phyloP scores from a whole-genome alignment of 2,888 invertebrate genomes.

The Norana najaformis region DNA sequence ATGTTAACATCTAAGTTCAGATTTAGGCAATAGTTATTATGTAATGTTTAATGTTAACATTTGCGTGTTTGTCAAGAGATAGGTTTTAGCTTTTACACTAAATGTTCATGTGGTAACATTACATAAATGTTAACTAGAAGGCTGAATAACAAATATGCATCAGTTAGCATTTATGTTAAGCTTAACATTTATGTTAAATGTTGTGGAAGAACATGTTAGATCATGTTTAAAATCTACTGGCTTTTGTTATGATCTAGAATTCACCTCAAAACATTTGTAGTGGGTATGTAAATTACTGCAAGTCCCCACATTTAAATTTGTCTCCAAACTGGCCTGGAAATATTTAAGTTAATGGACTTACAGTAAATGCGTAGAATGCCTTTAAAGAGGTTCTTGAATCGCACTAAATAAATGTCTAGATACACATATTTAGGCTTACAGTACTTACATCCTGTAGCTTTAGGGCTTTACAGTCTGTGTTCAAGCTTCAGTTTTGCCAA shows the following conservation, averaged over 20 bases:
- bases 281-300: neutral
- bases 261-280: too few relatives aligned
- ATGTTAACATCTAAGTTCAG: neutral
- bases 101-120: neutral
- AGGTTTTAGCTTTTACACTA: neutral
- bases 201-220: slow-evolving; percentile 5
- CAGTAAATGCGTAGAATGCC: neutral
- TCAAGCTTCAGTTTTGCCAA: too few relatives aligned
- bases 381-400: neutral
- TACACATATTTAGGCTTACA: too few relatives aligned
- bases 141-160: too few relatives aligned
- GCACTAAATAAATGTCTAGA: neutral
- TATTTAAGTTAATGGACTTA: neutral
- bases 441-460: neutral
- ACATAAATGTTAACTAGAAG: slow-evolving; percentile 13
- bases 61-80: neutral
- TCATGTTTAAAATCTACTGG: neutral
- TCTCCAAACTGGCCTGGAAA: neutral
- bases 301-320: too few relatives aligned
- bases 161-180: neutral
- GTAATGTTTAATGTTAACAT: neutral
- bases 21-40: neutral
- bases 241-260: neutral
- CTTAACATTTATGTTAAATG: slow-evolving; percentile 13
- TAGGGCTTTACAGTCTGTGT: neutral